These are phyloP conservation scores for Amblyraja radiata DNA, from an alignment of 2,797 vertebrate species.

Conservation along the genomic window DNA sequence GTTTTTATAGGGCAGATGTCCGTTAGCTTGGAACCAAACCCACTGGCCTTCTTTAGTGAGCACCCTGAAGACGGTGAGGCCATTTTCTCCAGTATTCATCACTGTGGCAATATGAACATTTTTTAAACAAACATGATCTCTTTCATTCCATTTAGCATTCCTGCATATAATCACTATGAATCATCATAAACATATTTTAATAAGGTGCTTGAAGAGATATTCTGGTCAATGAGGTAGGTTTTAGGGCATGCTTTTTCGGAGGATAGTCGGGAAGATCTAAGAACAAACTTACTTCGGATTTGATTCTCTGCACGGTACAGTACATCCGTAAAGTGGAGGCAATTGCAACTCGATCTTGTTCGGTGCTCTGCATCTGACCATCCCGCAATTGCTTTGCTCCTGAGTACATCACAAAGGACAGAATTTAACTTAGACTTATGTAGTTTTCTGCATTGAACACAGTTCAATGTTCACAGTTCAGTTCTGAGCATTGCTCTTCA, in stretches of 20 bases:
- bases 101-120: conserved; percentile 48
- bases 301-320: conserved; percentile 52
- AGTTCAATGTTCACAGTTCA: not conserved
- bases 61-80: conserved; percentile 53
- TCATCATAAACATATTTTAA: not conserved
- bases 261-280: too few relatives aligned
- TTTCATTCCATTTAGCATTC: not conserved
- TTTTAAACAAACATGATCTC: not conserved
- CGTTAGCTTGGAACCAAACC: conserved; percentile 55
- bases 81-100: conserved; percentile 53
- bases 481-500: not conserved
- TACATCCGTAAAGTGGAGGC: conserved; percentile 44
- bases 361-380: conserved; percentile 49
- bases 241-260: too few relatives aligned
- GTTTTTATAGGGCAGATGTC: conserved; percentile 54
- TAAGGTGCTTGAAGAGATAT: not conserved
- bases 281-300: conserved; percentile 48
- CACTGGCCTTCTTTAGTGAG: conserved; percentile 55
- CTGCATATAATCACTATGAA: not conserved
- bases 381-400: conserved; percentile 47
- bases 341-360: conserved; percentile 48
- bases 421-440: not conserved
- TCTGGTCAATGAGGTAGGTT: not conserved
- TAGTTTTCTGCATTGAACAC: not conserved
- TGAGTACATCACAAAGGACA: conserved; percentile 42